Evolutionary conservation across 2,888 invertebrate genomes (phyloP), one percentile per base, ranked within the genome.

Genomic region (Cosmorhoe ocellata): DNA sequence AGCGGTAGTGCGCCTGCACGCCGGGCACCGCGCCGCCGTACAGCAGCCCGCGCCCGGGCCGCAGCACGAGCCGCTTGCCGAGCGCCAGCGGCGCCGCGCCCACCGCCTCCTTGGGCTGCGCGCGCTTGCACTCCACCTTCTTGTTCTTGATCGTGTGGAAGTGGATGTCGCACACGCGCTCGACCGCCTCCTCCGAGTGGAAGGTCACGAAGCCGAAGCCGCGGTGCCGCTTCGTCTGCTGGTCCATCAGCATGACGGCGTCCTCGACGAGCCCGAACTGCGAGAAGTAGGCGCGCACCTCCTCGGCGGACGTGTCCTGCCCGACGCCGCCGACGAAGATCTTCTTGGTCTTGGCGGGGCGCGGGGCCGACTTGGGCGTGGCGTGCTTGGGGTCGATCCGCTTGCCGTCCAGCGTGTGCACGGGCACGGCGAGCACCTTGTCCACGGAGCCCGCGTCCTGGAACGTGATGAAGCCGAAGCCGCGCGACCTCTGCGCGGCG

Each of bases 321-420:
- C 96, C 96, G 55, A 97, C 97, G 49, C 97, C 97, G 44, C 97
- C 97, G 14, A 97, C 97, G 86, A 97, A 97, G 63, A 97, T 97
- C 91, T 97, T 97, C 90, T 97, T 97, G 66, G 96, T 96, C 74
- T 96, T 95, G 78, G 96, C 96, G 46, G 96, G 95, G 69, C 96
- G 94, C 32, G 96, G 96, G 27, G 96, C 93, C 64, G 96, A 97
- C 83, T 97, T 97, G 59, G 97, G 97, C 41, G 97, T 97, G 51
- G 97, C 97, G 90, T 97, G 97, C 76, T 97, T 97, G 50, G 97
- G 97, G 81, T 97, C 97, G 81, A 97, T 97, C 85, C 97, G 96
- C 87, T 97, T 97, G 59, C 97, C 97, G 84, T 97, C 97, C 65
- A 97, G 91, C 43, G 96, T 96, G 91, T 97, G 97, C 61, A 96